A percentile compares a stretch with the other conserved stretches of the same genome.
Evolutionary conservation across 2,888 invertebrate genomes (phyloP).

Genomic region (Drosophila cyrtoloma): DNA sequence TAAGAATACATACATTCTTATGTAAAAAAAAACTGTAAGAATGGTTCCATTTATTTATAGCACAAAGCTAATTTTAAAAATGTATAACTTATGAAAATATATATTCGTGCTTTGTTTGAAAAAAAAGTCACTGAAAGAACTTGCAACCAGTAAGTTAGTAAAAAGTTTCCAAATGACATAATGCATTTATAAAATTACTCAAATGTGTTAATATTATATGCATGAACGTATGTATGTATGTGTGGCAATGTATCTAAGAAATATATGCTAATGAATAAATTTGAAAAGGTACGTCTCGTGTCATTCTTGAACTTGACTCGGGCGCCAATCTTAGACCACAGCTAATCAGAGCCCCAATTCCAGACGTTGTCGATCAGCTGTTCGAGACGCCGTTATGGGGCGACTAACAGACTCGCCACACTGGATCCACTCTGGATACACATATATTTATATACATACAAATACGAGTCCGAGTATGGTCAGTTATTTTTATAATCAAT

Average conservation of each 20-base stretch:
- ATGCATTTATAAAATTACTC: constrained; percentile 22
- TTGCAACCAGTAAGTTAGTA: constrained; percentile 13
- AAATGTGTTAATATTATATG: constrained; percentile 22
- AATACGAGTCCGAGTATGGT: constrained; percentile 9
- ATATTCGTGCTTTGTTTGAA: background rate
- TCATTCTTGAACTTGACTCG: constrained; percentile 41
- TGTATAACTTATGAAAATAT: background rate
- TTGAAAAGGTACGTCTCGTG: constrained; percentile 21
- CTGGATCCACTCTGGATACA: constrained; percentile 13
- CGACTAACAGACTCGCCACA: constrained; percentile 66
- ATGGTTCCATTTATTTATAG: background rate
- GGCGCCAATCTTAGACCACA: constrained; percentile 38
- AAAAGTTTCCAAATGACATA: constrained; percentile 28
- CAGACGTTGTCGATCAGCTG: constrained; percentile 66
- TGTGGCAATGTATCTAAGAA: constrained; percentile 28
- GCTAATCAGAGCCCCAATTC: constrained; percentile 19
- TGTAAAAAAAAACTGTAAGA: background rate
- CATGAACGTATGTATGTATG: constrained; percentile 32
- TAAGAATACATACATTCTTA: no score
- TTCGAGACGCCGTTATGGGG: constrained; percentile 48
- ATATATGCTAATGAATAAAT: constrained; percentile 25
- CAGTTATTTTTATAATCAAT: constrained; percentile 20
- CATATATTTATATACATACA: background rate
- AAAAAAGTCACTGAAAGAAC: constrained; percentile 1
- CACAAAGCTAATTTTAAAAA: background rate